Percentiles rank a stretch among this genome's conserved stretches.
Conservation (phyloP, 2,888 invertebrate species). For the Rhimphoctona megacephalus region DNA sequence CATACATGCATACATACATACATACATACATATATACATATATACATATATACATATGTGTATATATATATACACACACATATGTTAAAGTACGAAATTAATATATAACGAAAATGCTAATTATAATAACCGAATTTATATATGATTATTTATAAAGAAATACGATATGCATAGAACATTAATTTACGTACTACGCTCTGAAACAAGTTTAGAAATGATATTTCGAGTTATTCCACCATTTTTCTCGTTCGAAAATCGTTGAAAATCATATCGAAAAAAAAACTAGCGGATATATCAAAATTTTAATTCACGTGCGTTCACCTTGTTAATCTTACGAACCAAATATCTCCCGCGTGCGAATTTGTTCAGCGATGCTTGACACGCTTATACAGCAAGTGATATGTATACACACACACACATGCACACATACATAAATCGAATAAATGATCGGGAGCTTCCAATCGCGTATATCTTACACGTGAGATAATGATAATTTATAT, state of each 20-base stretch:
- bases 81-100: neutral
- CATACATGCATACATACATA: neutral
- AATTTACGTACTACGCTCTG: neutral
- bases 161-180: neutral
- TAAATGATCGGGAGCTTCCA: conserved; percentile 14
- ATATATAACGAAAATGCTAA: neutral
- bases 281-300: neutral
- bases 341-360: conserved; percentile 19
- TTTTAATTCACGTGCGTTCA: neutral
- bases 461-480: conserved; percentile 21
- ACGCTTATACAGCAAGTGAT: neutral
- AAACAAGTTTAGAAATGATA: neutral
- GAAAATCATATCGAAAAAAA: neutral
- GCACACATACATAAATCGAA: neutral
- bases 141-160: neutral
- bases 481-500: conserved; percentile 34
- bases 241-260: neutral
- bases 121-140: neutral
- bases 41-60: too few species aligned
- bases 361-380: conserved; percentile 31
- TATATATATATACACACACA: neutral
- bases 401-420: neutral
- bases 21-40: neutral
- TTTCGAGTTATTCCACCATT: neutral
- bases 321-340: conserved; percentile 23